Base-by-base conservation (phyloP, 2,113 vertebrate genomes). In the Callithrix jacchus region DNA sequence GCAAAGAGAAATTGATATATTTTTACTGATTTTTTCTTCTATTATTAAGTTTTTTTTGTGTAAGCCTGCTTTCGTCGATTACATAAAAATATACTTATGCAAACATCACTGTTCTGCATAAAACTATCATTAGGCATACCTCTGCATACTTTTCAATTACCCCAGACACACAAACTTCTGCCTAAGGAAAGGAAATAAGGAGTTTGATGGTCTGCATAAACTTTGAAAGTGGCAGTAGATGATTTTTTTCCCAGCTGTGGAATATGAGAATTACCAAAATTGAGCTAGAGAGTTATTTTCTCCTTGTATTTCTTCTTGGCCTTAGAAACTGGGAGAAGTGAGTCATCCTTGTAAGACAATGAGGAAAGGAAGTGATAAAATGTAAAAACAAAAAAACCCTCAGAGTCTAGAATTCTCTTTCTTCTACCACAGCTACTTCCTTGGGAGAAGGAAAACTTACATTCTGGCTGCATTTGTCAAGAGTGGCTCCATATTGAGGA, bases 121-220 rank as follows among this genome's bases (percentile, higher is more conserved):
- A 97, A 93, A 84, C 30, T 27, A 52, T 76, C 54, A 18, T 1
- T 84, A 71, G 30, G 13, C 37, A 49, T 73, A 91, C 32, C 1
- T 89, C 21, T 37, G 47, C n/a, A 16, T 93, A 77, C 6, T 82
- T 93, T 23, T 58, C 30, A 71, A 58, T 94, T 93, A 79, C 45
- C 35, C 6, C 7, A 32, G 85, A 87, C 37, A 70, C 61, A 86
- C 23, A 93, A 13, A 12, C 17, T 92, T 89, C 64, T 92, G 11
- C 42, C 47, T 81, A 35, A 42, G 14, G 58, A 96, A 87, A 87
- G 81, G 91, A 94, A 81, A 85, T 61, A 74, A 90, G 58, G 61
- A 89, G 11, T 93, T 97, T 92, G 95, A 94, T 87, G 80, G 89
- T 97, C 89, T 84, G 77, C 56, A n/a, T 42, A 86, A 66, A 93